Percentiles rank a stretch among this genome's conserved stretches.
These are phyloP conservation scores for Hydriomena furcata DNA, from an alignment of 2,888 invertebrate species.

Conservation along the genomic window DNA sequence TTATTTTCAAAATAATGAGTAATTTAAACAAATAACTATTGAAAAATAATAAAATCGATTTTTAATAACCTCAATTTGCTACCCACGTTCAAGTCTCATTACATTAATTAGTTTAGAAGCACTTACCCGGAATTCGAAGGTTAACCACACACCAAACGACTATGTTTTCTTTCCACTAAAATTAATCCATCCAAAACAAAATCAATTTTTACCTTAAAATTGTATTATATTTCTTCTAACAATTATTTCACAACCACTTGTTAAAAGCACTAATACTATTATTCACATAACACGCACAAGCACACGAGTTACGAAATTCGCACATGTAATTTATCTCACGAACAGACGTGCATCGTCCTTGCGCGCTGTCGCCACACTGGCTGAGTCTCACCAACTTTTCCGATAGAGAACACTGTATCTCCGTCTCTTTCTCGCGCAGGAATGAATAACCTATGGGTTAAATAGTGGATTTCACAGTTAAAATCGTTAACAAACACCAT, in stretches of 20 bases:
- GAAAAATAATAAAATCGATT: no score
- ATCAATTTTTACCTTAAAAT: neutral
- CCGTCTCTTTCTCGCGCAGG: conserved; percentile 40
- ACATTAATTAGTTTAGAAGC: neutral
- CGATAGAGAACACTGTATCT: conserved; percentile 33
- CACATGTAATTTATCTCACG: conserved; percentile 16
- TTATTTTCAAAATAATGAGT: no score
- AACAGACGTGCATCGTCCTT: conserved; percentile 35
- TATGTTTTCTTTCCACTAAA: conserved; percentile 1
- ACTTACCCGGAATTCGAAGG: conserved; percentile 4
- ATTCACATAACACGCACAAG: conserved; percentile 34
- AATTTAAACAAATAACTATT: no score
- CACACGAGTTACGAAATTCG: conserved; percentile 45
- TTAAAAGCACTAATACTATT: conserved; percentile 19
- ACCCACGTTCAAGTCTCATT: neutral
- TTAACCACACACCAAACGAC: conserved; percentile 4
- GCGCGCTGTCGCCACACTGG: conserved; percentile 47
- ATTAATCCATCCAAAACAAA: neutral
- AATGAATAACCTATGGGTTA: conserved; percentile 35
- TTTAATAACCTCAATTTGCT: neutral
- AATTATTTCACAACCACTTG: conserved; percentile 49
- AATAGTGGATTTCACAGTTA: conserved; percentile 52
- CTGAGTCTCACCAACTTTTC: conserved; percentile 42
- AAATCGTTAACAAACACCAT: conserved; percentile 56
- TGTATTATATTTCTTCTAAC: conserved; percentile 14